Percentiles rank a stretch among this genome's conserved stretches.
Conservation (phyloP, 2,797 vertebrate genomes). For the Kryptolebias ocellatus region DNA sequence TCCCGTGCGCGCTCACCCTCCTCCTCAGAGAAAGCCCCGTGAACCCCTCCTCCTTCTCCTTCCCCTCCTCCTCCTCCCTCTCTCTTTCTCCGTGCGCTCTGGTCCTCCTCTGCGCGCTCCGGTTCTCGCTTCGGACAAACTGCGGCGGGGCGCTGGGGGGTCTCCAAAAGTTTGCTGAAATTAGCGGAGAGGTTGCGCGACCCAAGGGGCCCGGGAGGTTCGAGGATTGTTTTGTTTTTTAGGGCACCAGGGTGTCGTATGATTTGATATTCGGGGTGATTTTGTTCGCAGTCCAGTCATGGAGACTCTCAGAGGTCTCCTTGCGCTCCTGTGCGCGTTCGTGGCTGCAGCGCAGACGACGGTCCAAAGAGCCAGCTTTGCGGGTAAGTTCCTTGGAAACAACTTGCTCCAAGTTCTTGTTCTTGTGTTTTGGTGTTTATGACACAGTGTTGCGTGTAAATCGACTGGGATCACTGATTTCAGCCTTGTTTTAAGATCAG, state of each 20-base stretch:
- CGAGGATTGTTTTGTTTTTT: neutral
- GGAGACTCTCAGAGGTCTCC: slow-evolving; percentile 68
- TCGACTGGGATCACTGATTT: neutral
- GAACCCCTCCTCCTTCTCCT: slow-evolving; percentile 35
- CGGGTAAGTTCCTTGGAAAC: slow-evolving; percentile 62
- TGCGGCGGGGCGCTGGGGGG: slow-evolving; percentile 58
- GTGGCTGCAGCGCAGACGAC: slow-evolving; percentile 52
- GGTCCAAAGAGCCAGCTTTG: slow-evolving; percentile 18
- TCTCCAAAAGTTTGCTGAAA: slow-evolving; percentile 50
- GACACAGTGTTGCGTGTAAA: neutral
- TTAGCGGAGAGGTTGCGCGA: slow-evolving; percentile 15
- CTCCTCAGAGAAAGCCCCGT: slow-evolving; percentile 19
- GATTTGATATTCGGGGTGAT: neutral
- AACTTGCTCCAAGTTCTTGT: neutral
- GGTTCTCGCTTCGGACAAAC: slow-evolving; percentile 59
- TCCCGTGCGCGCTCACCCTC: slow-evolving; percentile 40
- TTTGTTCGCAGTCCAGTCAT: slow-evolving; percentile 49
- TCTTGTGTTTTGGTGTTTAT: fast-evolving
- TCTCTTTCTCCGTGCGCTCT: slow-evolving; percentile 41
- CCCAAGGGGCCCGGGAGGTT: slow-evolving; percentile 28
- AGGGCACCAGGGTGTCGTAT: neutral
- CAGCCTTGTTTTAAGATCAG: neutral
- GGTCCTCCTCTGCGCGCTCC: slow-evolving; percentile 71
- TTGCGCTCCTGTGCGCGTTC: slow-evolving; percentile 69
- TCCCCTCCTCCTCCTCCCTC: slow-evolving; percentile 3